These are phyloP conservation scores for Porphyrio hochstetteri DNA, from an alignment of 2,113 vertebrate species.

Conservation along the genomic window DNA sequence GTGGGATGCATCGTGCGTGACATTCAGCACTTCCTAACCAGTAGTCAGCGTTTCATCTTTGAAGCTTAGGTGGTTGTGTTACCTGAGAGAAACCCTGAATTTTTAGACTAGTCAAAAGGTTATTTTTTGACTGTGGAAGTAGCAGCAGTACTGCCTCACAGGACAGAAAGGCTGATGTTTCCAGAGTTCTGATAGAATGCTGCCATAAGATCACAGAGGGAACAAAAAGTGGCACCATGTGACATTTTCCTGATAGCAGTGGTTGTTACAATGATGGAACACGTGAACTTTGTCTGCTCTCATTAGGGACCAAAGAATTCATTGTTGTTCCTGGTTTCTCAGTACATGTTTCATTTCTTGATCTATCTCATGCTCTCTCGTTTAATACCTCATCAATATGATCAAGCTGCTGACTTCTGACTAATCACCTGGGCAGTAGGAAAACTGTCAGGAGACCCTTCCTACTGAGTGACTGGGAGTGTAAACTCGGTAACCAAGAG, in stretches of 20 bases:
- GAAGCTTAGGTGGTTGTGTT: neutral
- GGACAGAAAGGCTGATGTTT: neutral
- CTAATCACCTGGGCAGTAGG: neutral
- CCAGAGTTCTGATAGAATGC: constrained; percentile 11
- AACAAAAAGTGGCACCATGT: neutral
- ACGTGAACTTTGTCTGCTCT: neutral
- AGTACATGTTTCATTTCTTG: neutral
- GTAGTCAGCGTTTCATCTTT: neutral
- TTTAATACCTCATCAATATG: neutral
- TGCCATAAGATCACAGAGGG: neutral
- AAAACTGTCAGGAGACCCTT: constrained; percentile 1
- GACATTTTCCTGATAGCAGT: neutral
- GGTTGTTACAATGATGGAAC: neutral
- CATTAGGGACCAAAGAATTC: neutral
- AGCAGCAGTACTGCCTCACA: neutral
- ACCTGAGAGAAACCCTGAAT: neutral
- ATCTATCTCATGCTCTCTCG: neutral
- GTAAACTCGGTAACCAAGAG: neutral
- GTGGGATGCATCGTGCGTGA: neutral
- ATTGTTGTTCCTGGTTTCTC: neutral
- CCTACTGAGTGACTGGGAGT: neutral
- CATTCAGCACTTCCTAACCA: neutral
- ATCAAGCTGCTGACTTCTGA: neutral
- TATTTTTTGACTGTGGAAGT: neutral
- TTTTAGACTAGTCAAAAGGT: neutral